These are phyloP conservation scores for Emys orbicularis DNA, from an alignment of 2,797 vertebrate genomes.

Conservation along the genomic window DNA sequence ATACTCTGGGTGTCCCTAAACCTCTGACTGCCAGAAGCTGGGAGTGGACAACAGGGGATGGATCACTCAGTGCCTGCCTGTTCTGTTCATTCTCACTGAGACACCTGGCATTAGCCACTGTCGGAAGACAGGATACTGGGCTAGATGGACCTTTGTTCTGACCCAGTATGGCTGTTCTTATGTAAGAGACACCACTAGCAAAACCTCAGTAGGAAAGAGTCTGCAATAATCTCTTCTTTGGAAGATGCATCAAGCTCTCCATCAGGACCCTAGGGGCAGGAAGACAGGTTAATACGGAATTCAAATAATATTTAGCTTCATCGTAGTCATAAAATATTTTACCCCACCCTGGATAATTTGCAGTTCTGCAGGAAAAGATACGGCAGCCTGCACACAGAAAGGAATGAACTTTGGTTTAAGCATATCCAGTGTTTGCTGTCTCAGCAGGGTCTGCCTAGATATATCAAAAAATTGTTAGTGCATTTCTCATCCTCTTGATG, in stretches of 20 bases:
- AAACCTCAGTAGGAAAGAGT: background rate
- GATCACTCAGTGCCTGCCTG: background rate
- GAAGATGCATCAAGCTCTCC: background rate
- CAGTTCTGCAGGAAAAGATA: background rate
- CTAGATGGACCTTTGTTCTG: background rate
- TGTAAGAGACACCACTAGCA: background rate
- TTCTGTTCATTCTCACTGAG: background rate
- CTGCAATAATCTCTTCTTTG: background rate
- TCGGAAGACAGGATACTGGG: background rate
- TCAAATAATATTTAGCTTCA: conserved; percentile 18
- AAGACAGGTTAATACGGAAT: conserved; percentile 2
- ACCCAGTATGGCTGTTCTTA: background rate
- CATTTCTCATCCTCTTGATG: background rate
- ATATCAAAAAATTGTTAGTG: background rate
- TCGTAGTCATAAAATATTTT: background rate
- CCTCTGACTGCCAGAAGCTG: background rate
- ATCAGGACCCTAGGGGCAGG: background rate
- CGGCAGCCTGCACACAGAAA: background rate
- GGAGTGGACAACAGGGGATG: background rate
- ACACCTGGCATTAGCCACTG: background rate
- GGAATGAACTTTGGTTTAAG: conserved; percentile 26
- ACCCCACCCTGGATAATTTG: conserved; percentile 11
- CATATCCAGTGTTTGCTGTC: background rate
- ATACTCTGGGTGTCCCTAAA: background rate
- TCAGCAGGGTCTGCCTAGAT: background rate